These are phyloP conservation scores for Poecilia picta DNA, from an alignment of 2,797 vertebrate genomes.

Conservation along the genomic window DNA sequence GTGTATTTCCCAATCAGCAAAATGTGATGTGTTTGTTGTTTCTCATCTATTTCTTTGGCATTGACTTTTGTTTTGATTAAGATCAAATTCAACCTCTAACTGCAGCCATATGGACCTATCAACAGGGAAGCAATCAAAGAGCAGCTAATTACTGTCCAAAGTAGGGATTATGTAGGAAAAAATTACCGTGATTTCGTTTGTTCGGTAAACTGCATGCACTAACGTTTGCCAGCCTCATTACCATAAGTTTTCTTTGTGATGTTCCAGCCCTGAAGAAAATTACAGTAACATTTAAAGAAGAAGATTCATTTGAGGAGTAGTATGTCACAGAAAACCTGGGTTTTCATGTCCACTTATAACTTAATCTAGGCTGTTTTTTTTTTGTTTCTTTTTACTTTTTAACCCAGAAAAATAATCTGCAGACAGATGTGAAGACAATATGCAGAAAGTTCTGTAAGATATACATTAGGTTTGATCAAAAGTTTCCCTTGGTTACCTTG, in stretches of 20 bases:
- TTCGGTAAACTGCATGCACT: not conserved
- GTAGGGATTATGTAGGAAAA: not conserved
- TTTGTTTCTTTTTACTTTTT: not conserved
- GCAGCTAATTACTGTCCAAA: conserved; percentile 7
- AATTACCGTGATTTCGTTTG: not conserved
- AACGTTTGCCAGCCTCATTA: not conserved
- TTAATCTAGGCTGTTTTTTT: not conserved
- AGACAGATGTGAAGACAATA: not conserved
- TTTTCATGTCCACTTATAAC: not conserved
- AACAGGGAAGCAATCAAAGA: conserved; percentile 19
- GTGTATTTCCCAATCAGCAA: not conserved
- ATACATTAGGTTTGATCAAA: not conserved
- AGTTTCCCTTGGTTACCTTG: not conserved
- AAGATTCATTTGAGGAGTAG: not conserved
- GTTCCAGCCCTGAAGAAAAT: not conserved
- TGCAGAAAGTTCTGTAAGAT: not conserved
- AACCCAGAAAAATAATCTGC: not conserved
- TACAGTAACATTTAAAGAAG: conserved; percentile 5
- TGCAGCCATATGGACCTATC: conserved; percentile 26
- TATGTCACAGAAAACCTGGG: not conserved
- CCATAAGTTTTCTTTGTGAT: not conserved
- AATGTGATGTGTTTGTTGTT: not conserved
- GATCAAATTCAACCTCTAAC: conserved; percentile 15
- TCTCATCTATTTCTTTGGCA: conserved; percentile 1
- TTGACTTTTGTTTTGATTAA: not conserved